These are phyloP conservation scores for Nomada flava DNA, from an alignment of 2,888 invertebrate species.

Conservation along the genomic window DNA sequence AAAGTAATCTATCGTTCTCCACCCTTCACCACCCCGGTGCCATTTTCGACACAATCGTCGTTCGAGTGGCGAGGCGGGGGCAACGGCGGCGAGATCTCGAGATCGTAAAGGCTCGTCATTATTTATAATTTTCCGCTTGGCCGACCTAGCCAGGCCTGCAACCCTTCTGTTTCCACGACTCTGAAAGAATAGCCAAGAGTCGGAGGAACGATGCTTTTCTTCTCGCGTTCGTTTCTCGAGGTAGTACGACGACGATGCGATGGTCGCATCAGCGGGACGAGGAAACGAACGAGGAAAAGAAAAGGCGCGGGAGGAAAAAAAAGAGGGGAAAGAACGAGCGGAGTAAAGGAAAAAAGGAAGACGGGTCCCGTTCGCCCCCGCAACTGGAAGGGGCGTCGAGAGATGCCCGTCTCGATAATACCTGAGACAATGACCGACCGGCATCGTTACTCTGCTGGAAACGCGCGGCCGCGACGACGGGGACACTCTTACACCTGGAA, in stretches of 20 bases:
- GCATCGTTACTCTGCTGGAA: slow-evolving; percentile 77
- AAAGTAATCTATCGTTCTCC: slow-evolving; percentile 3
- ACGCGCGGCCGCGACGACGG: slow-evolving; percentile 70
- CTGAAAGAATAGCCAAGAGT: slow-evolving; percentile 75
- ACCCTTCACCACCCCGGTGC: neutral
- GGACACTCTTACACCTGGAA: slow-evolving; percentile 71
- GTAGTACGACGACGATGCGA: slow-evolving; percentile 33
- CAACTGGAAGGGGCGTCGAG: slow-evolving; percentile 77
- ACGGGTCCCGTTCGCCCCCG: slow-evolving; percentile 76
- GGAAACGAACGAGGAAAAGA: slow-evolving; percentile 36
- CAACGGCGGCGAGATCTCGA: slow-evolving; percentile 25
- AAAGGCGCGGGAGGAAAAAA: slow-evolving; percentile 4
- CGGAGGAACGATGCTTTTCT: slow-evolving; percentile 53
- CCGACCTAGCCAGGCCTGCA: slow-evolving; percentile 58
- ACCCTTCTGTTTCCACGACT: slow-evolving; percentile 69
- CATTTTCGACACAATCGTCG: slow-evolving; percentile 2
- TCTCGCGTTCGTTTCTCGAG: slow-evolving; percentile 56
- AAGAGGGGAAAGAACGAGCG: slow-evolving; percentile 23
- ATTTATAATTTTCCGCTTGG: slow-evolving; percentile 83
- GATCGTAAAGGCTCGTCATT: slow-evolving; percentile 77
- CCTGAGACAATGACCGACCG: slow-evolving; percentile 80
- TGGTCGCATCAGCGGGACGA: slow-evolving; percentile 44
- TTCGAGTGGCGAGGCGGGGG: slow-evolving; percentile 25
- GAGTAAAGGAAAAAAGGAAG: slow-evolving; percentile 18
- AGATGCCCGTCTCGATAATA: slow-evolving; percentile 79